A percentile compares a stretch with the other conserved stretches of the same genome.
These are phyloP conservation scores for Holcopasites calliopsidis DNA, from an alignment of 1,140 invertebrate species.

Conservation along the genomic window DNA sequence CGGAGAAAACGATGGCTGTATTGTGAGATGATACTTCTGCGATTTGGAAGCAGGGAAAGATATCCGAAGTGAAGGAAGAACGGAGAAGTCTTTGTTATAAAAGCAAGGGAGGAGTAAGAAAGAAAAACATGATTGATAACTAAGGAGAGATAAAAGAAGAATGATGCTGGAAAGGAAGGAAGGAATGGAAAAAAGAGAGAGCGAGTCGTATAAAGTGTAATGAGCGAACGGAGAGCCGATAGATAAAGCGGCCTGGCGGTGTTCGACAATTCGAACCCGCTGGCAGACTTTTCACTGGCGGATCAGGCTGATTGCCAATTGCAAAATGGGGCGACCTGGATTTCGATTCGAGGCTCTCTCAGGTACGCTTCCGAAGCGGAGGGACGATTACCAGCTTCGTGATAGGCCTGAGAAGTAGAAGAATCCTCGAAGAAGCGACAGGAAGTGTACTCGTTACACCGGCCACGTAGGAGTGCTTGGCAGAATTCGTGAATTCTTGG, in stretches of 20 bases:
- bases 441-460: slow-evolving; percentile 6
- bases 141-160: neutral
- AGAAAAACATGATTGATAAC: neutral
- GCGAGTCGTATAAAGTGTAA: neutral
- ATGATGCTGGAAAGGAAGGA: neutral
- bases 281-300: slow-evolving; percentile 34
- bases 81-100: too few species aligned
- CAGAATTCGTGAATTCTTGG: slow-evolving; percentile 17
- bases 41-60: neutral
- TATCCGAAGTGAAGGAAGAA: neutral
- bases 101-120: too few species aligned
- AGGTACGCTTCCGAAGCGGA: slow-evolving; percentile 8
- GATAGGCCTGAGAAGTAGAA: slow-evolving; percentile 18
- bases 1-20: neutral
- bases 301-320: slow-evolving; percentile 61
- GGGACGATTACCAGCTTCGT: slow-evolving; percentile 3
- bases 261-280: slow-evolving; percentile 35
- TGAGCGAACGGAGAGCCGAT: neutral
- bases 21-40: neutral
- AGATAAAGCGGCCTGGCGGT: slow-evolving; percentile 30
- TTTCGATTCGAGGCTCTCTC: slow-evolving; percentile 40
- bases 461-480: neutral
- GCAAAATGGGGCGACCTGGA: slow-evolving; percentile 56
- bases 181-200: neutral
- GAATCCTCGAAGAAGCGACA: neutral